Evolutionary conservation across 2,888 invertebrate species (phyloP).

Genomic region (Thumatha senex): DNA sequence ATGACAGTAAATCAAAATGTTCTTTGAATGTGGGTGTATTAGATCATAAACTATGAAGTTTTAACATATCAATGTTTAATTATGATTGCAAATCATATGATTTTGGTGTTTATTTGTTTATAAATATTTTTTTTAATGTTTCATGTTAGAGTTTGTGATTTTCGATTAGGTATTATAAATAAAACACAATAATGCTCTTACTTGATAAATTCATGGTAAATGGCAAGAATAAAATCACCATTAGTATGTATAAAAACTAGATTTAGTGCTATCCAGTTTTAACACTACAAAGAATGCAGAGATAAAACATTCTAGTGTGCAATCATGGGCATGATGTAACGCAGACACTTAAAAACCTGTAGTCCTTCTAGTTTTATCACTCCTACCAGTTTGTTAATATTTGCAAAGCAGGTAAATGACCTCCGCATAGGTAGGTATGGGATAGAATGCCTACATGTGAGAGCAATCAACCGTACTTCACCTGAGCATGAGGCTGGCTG

Average conservation of each 20-base stretch:
- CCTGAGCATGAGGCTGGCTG: conserved; percentile 47
- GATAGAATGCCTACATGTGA: conserved; percentile 16
- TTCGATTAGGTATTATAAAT: neutral
- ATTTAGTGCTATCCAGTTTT: conserved; percentile 30
- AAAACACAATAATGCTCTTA: neutral
- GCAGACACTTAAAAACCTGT: conserved; percentile 38
- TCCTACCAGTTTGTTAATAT: conserved; percentile 40
- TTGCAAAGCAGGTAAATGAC: conserved; percentile 43
- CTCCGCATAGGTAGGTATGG: conserved; percentile 33
- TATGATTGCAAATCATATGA: conserved; percentile 8
- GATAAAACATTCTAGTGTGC: conserved; percentile 43
- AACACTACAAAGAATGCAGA: conserved; percentile 39
- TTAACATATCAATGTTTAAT: conserved; percentile 19
- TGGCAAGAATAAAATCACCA: neutral
- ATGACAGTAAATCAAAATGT: conserved; percentile 24
- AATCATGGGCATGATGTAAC: conserved; percentile 45
- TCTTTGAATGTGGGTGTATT: conserved; percentile 22
- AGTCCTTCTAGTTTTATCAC: conserved; percentile 44
- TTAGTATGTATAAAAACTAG: conserved; percentile 23
- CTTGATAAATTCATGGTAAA: neutral
- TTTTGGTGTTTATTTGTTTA: conserved; percentile 25
- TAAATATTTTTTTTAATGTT: neutral
- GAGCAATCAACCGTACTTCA: conserved; percentile 24
- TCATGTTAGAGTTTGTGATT: neutral
- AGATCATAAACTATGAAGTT: conserved; percentile 27